Evolutionary conservation across 2,113 vertebrate genomes (phyloP), one percentile per base, ranked within the genome.

Genomic region (Brachyhypopomus gauderio): DNA sequence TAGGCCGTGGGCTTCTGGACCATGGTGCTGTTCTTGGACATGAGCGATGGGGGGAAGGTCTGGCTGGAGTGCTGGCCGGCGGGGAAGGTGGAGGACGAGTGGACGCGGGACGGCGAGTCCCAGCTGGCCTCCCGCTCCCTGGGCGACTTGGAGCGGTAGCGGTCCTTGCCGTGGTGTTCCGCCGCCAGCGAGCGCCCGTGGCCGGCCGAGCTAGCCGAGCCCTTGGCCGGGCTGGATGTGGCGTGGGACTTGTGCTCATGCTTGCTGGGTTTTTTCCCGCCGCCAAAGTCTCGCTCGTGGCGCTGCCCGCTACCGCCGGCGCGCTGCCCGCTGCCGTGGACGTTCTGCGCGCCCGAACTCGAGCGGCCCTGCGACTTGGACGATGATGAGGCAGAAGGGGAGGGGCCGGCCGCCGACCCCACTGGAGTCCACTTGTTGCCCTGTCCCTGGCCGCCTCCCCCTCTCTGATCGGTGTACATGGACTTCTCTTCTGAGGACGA

Each of bases 391-490:
- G 91, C 90, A 27, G 92, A 89, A 70, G 95, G 94, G 30, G 92
- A 89, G 72, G 95, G 94, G 85, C 95, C 93, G 27, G 95, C 91
- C 36, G 96, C 95, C 0, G 97, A 94, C 83, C 96, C 97, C 60
- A 98, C 96, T 36, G 97, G 98, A 89, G 96, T 98, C 97, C 97
- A 99, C 93, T 99, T 99, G 90, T 93, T 95, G 92, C 93, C 95
- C 92, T 97, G 97, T 88, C 96, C 0, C 94, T 92, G 87, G 72
- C 91, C 23, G 64, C 90, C 20, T 30, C 89, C 91, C 23, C 95
- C 93, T 73, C 96, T 95, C 92, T 98, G 96, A 56, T 98, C 97
- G 52, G 91, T 84, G 88, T 97, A 98, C 87, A 96, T 94, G 6
- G 95, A 84, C 90, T 99, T 98, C 73, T 99, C 98, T 81, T 98